These are phyloP conservation scores for Muscicapa comitata DNA, from an alignment of 2,797 vertebrate species.

Conservation along the genomic window DNA sequence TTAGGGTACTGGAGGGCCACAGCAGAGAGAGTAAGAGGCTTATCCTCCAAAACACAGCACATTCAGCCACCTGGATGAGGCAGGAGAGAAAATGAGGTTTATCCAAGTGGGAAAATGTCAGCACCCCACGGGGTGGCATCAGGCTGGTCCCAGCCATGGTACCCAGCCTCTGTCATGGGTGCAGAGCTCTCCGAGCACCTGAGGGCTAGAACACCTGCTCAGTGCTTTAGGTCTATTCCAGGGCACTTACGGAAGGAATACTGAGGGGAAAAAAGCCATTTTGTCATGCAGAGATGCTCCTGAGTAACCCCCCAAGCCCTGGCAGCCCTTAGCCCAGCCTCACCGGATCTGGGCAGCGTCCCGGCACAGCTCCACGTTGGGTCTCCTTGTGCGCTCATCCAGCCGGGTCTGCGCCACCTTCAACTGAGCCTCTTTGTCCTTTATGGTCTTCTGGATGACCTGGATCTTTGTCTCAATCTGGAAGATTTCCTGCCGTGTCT, in stretches of 20 bases:
- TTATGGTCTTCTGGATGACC: slow-evolving; percentile 84
- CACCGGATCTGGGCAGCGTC: slow-evolving; percentile 88
- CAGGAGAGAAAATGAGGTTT: not conserved
- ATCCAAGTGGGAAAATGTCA: not conserved
- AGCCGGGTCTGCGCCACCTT: slow-evolving; percentile 93
- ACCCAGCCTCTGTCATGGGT: fast-evolving
- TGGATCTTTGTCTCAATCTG: slow-evolving; percentile 88
- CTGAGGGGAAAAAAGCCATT: not conserved
- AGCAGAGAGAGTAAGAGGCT: not conserved
- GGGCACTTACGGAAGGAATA: not conserved
- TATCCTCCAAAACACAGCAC: not conserved
- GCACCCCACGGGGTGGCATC: not conserved
- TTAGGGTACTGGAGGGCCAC: not conserved
- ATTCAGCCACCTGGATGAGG: not conserved
- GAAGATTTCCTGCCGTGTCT: slow-evolving; percentile 94
- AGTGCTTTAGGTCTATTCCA: not conserved
- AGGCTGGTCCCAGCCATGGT: not conserved
- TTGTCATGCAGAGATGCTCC: not conserved
- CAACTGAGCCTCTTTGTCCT: slow-evolving; percentile 84
- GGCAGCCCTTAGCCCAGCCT: not conserved
- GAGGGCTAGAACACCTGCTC: not conserved
- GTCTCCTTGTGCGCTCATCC: slow-evolving; percentile 86
- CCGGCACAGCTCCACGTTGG: slow-evolving; percentile 89
- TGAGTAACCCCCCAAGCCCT: not conserved
- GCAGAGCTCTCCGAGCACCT: not conserved